Conservation (phyloP, 2,797 vertebrate genomes). For the Tenualosa thibaudeaui region DNA sequence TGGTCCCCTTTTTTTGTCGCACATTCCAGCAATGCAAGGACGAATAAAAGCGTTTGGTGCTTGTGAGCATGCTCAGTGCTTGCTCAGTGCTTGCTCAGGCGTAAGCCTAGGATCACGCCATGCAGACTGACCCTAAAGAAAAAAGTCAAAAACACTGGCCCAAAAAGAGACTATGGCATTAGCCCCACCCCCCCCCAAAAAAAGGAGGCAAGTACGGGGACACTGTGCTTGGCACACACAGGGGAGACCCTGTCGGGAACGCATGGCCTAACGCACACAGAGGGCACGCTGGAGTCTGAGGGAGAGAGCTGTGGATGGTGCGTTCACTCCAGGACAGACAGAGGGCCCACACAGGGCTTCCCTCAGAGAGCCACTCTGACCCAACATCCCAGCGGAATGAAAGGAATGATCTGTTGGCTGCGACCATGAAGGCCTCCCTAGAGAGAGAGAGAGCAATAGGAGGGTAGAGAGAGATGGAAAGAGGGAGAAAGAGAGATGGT, state of each 20-base stretch:
- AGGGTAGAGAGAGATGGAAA: constrained; percentile 24
- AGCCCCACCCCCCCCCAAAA: neutral
- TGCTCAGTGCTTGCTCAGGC: neutral
- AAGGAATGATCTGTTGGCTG: constrained; percentile 66
- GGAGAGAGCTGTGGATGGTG: neutral
- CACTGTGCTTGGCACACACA: neutral
- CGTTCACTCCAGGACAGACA: neutral
- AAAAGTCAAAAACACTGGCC: no score
- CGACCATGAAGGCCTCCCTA: constrained; percentile 34
- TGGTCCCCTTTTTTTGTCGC: neutral
- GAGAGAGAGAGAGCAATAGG: neutral
- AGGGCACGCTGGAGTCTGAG: no score
- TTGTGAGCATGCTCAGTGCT: neutral
- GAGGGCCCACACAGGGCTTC: constrained; percentile 17
- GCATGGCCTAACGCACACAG: neutral
- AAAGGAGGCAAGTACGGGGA: no score
- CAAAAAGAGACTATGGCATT: no score
- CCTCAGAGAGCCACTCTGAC: constrained; percentile 43
- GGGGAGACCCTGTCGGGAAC: neutral
- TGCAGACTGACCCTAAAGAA: neutral
- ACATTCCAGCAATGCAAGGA: neutral
- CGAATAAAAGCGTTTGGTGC: neutral
- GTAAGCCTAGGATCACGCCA: neutral
- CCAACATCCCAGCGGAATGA: constrained; percentile 62
- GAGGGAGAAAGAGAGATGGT: constrained; percentile 34